Evolutionary conservation across 2,113 vertebrate genomes (phyloP).

Genomic region (Gavia stellata): DNA sequence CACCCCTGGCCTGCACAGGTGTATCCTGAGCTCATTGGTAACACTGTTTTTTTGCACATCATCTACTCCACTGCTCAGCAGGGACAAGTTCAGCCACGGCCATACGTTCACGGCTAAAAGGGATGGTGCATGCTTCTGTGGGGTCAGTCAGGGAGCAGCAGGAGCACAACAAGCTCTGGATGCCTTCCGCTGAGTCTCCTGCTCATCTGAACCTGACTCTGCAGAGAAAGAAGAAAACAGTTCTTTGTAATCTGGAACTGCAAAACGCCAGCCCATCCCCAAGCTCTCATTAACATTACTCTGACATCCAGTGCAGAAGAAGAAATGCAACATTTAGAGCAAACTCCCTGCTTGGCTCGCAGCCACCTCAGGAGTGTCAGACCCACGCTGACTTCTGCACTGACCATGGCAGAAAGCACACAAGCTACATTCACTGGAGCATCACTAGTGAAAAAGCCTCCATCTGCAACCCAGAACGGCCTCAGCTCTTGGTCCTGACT

Average conservation of each 20-base stretch:
- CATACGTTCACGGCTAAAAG: accelerated
- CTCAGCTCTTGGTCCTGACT: too few relatives aligned
- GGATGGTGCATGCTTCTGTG: not conserved
- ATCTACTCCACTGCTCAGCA: not conserved
- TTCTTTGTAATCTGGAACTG: not conserved
- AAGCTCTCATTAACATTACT: not conserved
- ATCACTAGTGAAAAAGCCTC: not conserved
- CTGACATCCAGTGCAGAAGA: not conserved
- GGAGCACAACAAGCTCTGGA: not conserved
- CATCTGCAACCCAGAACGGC: not conserved
- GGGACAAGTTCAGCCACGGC: not conserved
- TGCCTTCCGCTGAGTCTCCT: not conserved
- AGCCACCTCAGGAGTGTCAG: not conserved
- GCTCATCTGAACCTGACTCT: not conserved
- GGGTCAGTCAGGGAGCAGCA: not conserved
- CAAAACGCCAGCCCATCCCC: not conserved
- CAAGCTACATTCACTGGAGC: not conserved
- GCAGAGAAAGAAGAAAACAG: not conserved
- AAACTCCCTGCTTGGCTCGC: not conserved
- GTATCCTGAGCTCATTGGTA: not conserved
- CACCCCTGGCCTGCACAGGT: not conserved
- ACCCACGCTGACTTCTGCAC: not conserved
- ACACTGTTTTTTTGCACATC: too few relatives aligned
- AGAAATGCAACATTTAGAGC: not conserved
- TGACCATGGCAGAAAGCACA: not conserved